Base-by-base conservation (phyloP, 2,888 invertebrate genomes). In the Melinopterus prodromus region DNA sequence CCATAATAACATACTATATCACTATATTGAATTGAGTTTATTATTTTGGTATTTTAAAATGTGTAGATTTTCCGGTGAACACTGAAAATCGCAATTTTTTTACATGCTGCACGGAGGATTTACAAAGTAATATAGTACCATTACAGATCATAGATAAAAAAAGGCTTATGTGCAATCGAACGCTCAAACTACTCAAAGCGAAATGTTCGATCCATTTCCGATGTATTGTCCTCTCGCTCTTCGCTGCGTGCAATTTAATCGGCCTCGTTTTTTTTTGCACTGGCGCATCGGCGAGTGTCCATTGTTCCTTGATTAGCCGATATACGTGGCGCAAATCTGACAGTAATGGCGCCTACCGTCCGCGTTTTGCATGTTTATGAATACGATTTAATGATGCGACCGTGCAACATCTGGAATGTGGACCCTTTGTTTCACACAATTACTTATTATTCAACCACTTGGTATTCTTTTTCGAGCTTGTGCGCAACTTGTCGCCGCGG, bases 301-400 rank as follows among this genome's bases (percentile, higher is more conserved):
- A 78, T 78, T 78, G 78, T 78, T 78, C 75, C 78, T 74, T 78
- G 78, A 78, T 78, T 74, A 70, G 75, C 76, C 78, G 74, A 69
- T 70, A 69, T 70, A 75, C 74, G 53, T 53, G 16, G 36, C 16
- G 75, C 72, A 74, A 26, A 53, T n/a, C 74, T 74, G 74, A 74
- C 74, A 74, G 36, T 36, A 75, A 75, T 75, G 16, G 37, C 36
- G 35, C 16, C 72, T 35, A 36, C 72, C 16, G 69, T 15, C 16
- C 74, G 37, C 14, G 36, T 70, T 78, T 78, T 77, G 38, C 78
- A 76, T 78, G 36, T 78, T 78, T 78, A 78, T 78, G 78, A 70
- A 69, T 74, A 74, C 74, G 36, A 36, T 74, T 74, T 74, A 74
- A 74, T 74, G 74, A 74, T 71, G 26, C 71, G 71, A 16, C 16